phyloP scores from a whole-genome alignment of 1,140 invertebrate genomes.

The Drosophila guanche region DNA sequence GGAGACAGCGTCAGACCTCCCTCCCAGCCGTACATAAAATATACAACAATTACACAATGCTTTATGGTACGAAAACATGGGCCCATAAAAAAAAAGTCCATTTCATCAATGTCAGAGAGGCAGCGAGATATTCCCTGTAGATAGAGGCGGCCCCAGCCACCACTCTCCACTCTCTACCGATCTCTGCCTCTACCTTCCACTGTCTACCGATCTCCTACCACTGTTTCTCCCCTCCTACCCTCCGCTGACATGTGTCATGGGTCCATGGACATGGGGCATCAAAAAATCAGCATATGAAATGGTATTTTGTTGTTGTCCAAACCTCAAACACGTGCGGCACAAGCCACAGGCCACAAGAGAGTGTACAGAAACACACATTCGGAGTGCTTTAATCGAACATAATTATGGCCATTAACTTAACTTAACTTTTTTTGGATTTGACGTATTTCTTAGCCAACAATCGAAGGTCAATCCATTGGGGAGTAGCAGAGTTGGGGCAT shows the following conservation, averaged over 20 bases:
- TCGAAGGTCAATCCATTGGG: constrained; percentile 36
- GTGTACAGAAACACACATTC: not conserved
- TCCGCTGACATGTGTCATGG: constrained; percentile 53
- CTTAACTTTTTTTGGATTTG: no score
- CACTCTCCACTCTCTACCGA: not conserved
- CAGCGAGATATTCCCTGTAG: constrained; percentile 2
- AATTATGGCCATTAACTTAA: constrained; percentile 38
- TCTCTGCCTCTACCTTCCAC: not conserved
- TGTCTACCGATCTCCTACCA: constrained; percentile 1
- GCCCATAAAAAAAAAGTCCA: constrained; percentile 69
- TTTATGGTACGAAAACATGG: constrained; percentile 45
- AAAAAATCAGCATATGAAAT: constrained; percentile 36
- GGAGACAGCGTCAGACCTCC: constrained; percentile 9
- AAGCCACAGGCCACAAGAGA: not conserved
- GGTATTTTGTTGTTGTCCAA: constrained; percentile 16
- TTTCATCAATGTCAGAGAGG: constrained; percentile 74
- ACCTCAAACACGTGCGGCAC: constrained; percentile 64
- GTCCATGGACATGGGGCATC: constrained; percentile 57
- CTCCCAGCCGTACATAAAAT: not conserved
- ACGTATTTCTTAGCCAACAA: constrained; percentile 43
- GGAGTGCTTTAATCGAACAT: constrained; percentile 27
- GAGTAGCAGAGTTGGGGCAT: not conserved
- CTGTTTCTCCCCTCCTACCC: not conserved
- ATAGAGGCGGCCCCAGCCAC: constrained; percentile 1
- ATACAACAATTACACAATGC: constrained; percentile 68